Evolutionary conservation across 2,113 vertebrate genomes (phyloP), one percentile per base, ranked within the genome.

Genomic region (rabbit (Oryctolagus cuniculus)): DNA sequence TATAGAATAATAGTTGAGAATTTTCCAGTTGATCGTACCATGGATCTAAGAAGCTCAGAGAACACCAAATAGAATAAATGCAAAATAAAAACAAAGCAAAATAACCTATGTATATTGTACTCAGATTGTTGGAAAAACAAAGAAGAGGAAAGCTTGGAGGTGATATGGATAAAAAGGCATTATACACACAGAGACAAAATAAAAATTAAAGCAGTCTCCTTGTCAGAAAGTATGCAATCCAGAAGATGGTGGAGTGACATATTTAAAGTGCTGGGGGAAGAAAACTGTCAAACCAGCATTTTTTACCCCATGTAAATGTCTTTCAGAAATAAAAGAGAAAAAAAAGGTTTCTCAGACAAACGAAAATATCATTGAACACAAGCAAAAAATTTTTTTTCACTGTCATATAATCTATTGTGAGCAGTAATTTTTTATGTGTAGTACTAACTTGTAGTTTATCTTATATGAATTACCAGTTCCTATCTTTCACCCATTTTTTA

Each of bases 401-500:
- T 83, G 61, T 64, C 49, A n/a, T 83, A 90, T 78, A n/a, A 34
- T 87, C 66, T 58, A 24, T 22, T 87, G 53, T 58, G 55, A 67
- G 29, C 49, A 61, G 44, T 36, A 55, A 91, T 58, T 53, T 55
- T 70, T 73, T 25, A 44, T 55, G 24, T 64, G 53, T 66, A 75
- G 1, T 69, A 74, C n/a, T 82, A 38, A 63, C 12, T 84, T 73
- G 17, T 63, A 79, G 7, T 78, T 87, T 66, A 10, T 93, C 34
- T 86, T 90, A 44, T 58, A 55, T n/a, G 38, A 93, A 58, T 75
- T 74, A 34, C 34, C 22, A 81, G 19, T 93, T 96, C 13, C 12
- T 88, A 36, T 44, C 61, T 91, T 67, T 81, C 10, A 87, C 24
- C 15, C 25, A 36, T 29, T 95, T 95, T 90, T 31, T 83, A 7